These are phyloP conservation scores for Gila robusta DNA, from an alignment of 2,797 vertebrate genomes.

Conservation along the genomic window DNA sequence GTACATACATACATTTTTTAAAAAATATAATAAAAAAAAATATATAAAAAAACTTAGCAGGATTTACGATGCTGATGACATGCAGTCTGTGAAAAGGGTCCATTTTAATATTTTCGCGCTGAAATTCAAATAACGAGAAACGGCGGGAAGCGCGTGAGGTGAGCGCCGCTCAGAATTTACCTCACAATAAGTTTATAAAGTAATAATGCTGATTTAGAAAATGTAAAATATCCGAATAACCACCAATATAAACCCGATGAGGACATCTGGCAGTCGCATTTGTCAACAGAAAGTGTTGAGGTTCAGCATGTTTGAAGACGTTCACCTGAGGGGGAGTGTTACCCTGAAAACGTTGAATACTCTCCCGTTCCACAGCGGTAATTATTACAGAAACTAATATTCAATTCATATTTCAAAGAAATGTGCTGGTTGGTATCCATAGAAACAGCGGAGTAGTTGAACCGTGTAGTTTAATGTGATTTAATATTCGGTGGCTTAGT, in stretches of 20 bases:
- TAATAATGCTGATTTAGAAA: neutral
- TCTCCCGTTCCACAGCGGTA: neutral
- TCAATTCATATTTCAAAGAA: neutral
- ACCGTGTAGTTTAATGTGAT: neutral
- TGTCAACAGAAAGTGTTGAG: neutral
- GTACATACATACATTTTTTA: no score
- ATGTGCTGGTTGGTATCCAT: conserved; percentile 11
- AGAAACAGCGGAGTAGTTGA: neutral
- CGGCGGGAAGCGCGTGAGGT: neutral
- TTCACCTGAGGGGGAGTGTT: neutral
- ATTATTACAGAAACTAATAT: neutral
- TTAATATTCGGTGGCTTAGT: neutral
- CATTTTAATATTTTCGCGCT: neutral
- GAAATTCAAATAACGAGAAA: neutral
- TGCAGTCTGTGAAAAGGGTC: no score
- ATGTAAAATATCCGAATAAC: neutral
- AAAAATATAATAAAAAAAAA: neutral
- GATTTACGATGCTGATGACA: no score
- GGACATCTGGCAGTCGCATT: neutral
- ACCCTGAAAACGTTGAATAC: neutral
- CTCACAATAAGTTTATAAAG: neutral
- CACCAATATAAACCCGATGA: neutral
- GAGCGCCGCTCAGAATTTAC: neutral
- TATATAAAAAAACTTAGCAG: no score
- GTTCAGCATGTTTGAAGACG: neutral